Percentiles rank a stretch among this genome's conserved stretches.
These are phyloP conservation scores for Anhinga anhinga DNA, from an alignment of 2,113 vertebrate species.

Conservation along the genomic window DNA sequence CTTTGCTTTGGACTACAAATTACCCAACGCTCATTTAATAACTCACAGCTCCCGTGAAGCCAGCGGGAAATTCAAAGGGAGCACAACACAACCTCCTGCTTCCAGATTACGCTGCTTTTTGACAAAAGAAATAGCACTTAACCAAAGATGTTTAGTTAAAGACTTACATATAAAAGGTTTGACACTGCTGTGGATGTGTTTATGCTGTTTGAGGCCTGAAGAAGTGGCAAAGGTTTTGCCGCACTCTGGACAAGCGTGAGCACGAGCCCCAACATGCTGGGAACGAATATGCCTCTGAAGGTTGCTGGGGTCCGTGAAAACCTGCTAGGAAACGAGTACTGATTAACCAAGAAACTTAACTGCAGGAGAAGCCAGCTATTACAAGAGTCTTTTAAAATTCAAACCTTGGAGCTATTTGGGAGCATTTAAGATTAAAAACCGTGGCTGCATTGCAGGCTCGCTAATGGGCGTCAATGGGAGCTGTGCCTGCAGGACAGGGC, in stretches of 20 bases:
- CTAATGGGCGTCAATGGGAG: not conserved
- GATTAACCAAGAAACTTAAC: conserved; percentile 80
- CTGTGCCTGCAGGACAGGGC: not conserved
- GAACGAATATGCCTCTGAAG: conserved; percentile 99
- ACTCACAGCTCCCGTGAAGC: not conserved
- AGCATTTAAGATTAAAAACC: not conserved
- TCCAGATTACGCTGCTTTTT: not conserved
- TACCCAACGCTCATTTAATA: not conserved
- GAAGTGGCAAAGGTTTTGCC: conserved; percentile 99
- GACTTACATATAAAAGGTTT: conserved; percentile 99
- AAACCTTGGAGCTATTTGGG: not conserved
- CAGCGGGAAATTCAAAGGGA: not conserved
- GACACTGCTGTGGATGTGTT: conserved; percentile 99
- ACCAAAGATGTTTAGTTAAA: conserved; percentile 51
- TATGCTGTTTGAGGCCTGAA: conserved; percentile 99
- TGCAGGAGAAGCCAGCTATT: conserved; percentile 47
- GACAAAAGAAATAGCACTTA: conserved; percentile 46
- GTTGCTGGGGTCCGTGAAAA: conserved; percentile 99
- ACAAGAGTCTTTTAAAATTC: conserved; percentile 1
- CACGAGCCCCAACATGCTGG: conserved; percentile 96
- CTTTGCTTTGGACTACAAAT: not conserved
- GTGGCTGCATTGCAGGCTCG: not conserved
- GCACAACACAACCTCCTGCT: not conserved
- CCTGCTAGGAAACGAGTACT: conserved; percentile 97
- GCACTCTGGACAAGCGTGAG: conserved; percentile 97